Evolutionary conservation across 2,888 invertebrate genomes (phyloP), one percentile per base, ranked within the genome.

Genomic region (Adineta ricciae): DNA sequence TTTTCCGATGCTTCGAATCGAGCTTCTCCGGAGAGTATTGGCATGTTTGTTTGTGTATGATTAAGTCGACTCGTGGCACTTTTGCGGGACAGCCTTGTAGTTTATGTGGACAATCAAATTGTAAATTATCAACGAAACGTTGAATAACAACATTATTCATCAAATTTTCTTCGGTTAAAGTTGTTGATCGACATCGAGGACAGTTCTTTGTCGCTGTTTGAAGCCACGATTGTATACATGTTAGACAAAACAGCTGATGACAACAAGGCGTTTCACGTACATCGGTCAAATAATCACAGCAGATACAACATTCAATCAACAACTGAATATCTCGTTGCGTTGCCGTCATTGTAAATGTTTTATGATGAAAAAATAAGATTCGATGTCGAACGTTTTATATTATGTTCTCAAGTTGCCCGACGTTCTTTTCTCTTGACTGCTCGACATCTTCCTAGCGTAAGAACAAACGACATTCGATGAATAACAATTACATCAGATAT

Each of bases 241-340:
- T 5, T 41, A 24, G n/a, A 41, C 78, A 78, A 78, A 78, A 41
- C 4, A 78, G n/a, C 14, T 41, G 38, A 41, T 78, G 78, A 78
- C 78, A 78, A 78, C 78, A 78, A n/a, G 78, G 78, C 9, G 78
- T 78, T 78, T 78, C 78, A 41, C 78, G 78, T 24, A 78, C 78
- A 7, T 78, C 78, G 0, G 38, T 38, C 9, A 78, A 24, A 41
- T 78, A 78, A 41, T 78, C 78, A 78, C 78, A 78, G n/a, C 78
- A 78, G n/a, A 78, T 78, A 19, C 41, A 78, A 78, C 78, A 78
- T n/a, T 78, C 78, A 41, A 78, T 41, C 19, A 78, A 78, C n/a
- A 24, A 21, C 41, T 78, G 78, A 41, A 78, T 78, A 41, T 78
- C 78, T 36, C 24, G 38, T 24, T 78, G 41, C 14, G 78, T 41